Evolutionary conservation across 2,113 vertebrate genomes (phyloP).

Genomic region (Galeopterus variegatus): DNA sequence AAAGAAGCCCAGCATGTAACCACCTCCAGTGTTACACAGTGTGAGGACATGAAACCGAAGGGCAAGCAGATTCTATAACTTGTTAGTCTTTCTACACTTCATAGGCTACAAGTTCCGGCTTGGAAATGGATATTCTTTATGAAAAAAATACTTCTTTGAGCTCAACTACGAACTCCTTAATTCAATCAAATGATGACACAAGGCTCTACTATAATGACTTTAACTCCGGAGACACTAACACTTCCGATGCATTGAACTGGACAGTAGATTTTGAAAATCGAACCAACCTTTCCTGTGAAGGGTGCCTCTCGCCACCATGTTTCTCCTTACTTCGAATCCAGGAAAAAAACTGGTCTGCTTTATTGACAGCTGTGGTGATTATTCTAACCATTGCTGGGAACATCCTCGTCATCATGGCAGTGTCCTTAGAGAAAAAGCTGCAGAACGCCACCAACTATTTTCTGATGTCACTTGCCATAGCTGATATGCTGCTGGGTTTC

Average conservation of each 20-base stretch:
- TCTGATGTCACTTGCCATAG: conserved; percentile 98
- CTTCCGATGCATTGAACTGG: conserved; percentile 88
- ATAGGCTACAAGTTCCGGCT: conserved; percentile 73
- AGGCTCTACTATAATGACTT: conserved; percentile 83
- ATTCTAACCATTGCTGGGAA: conserved; percentile 96
- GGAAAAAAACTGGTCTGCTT: conserved; percentile 96
- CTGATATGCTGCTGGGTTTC: conserved; percentile 97
- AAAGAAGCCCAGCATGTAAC: not conserved
- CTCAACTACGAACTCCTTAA: conserved; percentile 86
- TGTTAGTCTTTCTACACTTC: conserved; percentile 74
- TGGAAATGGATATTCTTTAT: conserved; percentile 89
- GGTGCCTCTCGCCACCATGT: conserved; percentile 83
- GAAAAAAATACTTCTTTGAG: conserved; percentile 87
- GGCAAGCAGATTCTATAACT: conserved; percentile 79
- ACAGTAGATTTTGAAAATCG: conserved; percentile 87
- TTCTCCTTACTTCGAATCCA: conserved; percentile 82
- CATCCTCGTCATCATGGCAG: conserved; percentile 98
- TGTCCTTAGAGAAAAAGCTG: conserved; percentile 97
- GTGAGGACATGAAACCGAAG: conserved; percentile 77
- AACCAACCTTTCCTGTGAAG: conserved; percentile 88
- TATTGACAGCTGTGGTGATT: conserved; percentile 93
- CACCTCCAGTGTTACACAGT: conserved; percentile 67
- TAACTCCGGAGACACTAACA: conserved; percentile 85
- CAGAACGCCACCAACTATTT: conserved; percentile 99
- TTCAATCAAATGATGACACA: conserved; percentile 84